Base-by-base conservation (phyloP, 2,113 vertebrate species). In the Phoenicopterus ruber region DNA sequence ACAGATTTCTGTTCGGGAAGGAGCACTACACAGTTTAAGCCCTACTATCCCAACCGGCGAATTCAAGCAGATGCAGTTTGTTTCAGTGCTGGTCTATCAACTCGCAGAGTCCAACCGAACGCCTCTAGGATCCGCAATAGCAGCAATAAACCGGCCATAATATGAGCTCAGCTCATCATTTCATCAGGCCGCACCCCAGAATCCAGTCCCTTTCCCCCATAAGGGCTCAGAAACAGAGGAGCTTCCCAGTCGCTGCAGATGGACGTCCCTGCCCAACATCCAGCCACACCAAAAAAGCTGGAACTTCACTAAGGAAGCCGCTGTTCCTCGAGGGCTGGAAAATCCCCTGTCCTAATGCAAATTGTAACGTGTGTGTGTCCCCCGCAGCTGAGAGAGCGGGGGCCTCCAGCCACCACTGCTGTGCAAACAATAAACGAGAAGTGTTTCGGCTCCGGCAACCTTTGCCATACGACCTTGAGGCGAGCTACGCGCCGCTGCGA, bases 401-500 rank as follows among this genome's bases (percentile, higher is more conserved):
- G 46, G 44, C 50, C 50, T 90, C 42, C 47, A 18, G 82, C 81
- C 54, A 82, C 14, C 32, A 84, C 18, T 1, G 3, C 46, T 22
- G 40, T 12, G 28, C 63, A 78, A 79, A 46, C 61, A 67, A 14
- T 12, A 86, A 29, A 78, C 1, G 6, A 74, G 63, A 63, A 74
- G 10, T 2, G 66, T 47, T 94, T 28, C 7, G 6, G 78, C 65
- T 40, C 55, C 1, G 5, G 62, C 34, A 76, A 8, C 31, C 32
- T 69, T 25, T 67, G 49, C 62, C 50, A 6, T 1, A 10, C 0
- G 28, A 65, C 85, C 86, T 32, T 54, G 76, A 81, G 49, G 34
- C 0, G 2, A 82, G 65, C 66, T 50, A 34, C 2, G 4, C 1
- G 3, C 4, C 0, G 5, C 50, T 62, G 31, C 0, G 0, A 52